phyloP scores from a whole-genome alignment of 1,140 invertebrate genomes.

The Drosophila arawakana region DNA sequence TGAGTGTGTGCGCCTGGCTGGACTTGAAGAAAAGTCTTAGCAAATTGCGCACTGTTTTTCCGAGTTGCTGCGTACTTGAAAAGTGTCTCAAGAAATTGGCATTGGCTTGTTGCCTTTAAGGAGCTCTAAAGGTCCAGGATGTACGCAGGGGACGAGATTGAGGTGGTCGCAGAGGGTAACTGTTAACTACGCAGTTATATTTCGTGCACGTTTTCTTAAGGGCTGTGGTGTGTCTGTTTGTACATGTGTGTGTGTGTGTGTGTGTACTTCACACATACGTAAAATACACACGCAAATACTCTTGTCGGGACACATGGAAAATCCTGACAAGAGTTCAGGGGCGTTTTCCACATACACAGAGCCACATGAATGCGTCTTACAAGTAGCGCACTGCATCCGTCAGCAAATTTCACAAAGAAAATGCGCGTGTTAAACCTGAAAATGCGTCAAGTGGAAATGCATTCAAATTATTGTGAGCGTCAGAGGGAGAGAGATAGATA shows the following conservation, averaged over 20 bases:
- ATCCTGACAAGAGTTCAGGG: slow-evolving; percentile 70
- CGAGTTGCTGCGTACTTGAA: slow-evolving; percentile 64
- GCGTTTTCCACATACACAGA: slow-evolving; percentile 22
- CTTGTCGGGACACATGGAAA: slow-evolving; percentile 41
- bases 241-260: slow-evolving; percentile 22
- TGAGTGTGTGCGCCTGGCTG: background rate
- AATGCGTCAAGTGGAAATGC: slow-evolving; percentile 42
- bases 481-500: background rate
- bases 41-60: slow-evolving; percentile 73
- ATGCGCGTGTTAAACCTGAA: slow-evolving; percentile 39
- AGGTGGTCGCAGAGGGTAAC: slow-evolving; percentile 29
- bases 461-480: slow-evolving; percentile 32
- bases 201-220: slow-evolving; percentile 43
- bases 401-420: slow-evolving; percentile 47
- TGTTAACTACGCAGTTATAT: slow-evolving; percentile 76
- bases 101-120: slow-evolving; percentile 25
- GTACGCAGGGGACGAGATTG: slow-evolving; percentile 8
- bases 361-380: slow-evolving; percentile 4
- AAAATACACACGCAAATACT: background rate
- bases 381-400: slow-evolving; percentile 32
- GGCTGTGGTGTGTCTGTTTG: slow-evolving; percentile 40
- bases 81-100: slow-evolving; percentile 62
- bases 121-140: slow-evolving; percentile 1
- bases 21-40: background rate
- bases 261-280: slow-evolving; percentile 12